A percentile compares a stretch with the other conserved stretches of the same genome.
Evolutionary conservation across 1,140 invertebrate species (phyloP).

Genomic region (Euura saliciscinereae): DNA sequence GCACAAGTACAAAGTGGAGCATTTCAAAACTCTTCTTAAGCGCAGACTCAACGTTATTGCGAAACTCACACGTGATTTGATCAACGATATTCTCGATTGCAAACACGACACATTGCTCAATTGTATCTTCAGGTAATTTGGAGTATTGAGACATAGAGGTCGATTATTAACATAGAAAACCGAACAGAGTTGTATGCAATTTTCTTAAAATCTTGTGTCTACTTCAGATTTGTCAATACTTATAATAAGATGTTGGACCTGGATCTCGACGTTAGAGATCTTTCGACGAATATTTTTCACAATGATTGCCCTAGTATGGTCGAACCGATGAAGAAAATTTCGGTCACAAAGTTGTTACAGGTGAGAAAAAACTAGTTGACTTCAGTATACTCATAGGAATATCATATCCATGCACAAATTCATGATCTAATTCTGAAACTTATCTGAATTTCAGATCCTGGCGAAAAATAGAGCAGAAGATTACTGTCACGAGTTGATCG

Average conservation of each 20-base stretch:
- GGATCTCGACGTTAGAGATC: constrained; percentile 32
- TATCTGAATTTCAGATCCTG: constrained; percentile 53
- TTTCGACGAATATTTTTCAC: constrained; percentile 41
- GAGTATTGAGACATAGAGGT: neutral
- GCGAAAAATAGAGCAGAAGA: constrained; percentile 56
- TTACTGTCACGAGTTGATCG: constrained; percentile 61
- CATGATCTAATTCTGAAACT: too few relatives aligned
- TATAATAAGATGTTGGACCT: constrained; percentile 42
- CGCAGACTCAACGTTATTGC: constrained; percentile 37
- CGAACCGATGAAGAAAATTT: constrained; percentile 61
- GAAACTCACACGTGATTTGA: constrained; percentile 35
- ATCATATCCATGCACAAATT: too few relatives aligned
- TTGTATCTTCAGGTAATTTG: constrained; percentile 40
- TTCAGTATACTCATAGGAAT: too few relatives aligned
- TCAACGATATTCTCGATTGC: constrained; percentile 35
- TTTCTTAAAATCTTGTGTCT: neutral
- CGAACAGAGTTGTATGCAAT: too few relatives aligned
- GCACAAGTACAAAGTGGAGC: constrained; percentile 39
- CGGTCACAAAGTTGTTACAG: constrained; percentile 59
- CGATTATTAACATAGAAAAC: too few relatives aligned
- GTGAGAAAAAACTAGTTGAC: constrained; percentile 15
- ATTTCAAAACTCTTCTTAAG: constrained; percentile 31
- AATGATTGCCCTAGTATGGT: constrained; percentile 65
- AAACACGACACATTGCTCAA: constrained; percentile 32
- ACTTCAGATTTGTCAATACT: constrained; percentile 40